phyloP scores from a whole-genome alignment of 2,888 invertebrate genomes.

The Eupithecia centaureata region DNA sequence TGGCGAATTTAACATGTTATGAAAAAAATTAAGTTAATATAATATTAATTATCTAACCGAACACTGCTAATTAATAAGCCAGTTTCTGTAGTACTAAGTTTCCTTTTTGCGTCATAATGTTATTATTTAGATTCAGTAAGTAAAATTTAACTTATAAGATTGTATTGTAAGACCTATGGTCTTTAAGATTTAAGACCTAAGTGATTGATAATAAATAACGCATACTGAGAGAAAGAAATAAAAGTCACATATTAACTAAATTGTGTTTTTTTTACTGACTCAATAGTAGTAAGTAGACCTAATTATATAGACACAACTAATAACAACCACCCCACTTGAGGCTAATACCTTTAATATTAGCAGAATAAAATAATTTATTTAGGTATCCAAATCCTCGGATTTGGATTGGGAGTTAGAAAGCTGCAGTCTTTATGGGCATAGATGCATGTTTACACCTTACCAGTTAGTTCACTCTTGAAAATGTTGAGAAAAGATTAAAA shows the following conservation, averaged over 20 bases:
- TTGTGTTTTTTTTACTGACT: constrained; percentile 20
- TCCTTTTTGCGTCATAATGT: constrained; percentile 6
- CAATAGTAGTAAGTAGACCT: no score
- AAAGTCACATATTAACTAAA: constrained; percentile 26
- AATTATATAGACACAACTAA: neutral
- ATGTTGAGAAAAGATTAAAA: no score
- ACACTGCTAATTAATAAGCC: constrained; percentile 22
- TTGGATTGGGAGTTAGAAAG: no score
- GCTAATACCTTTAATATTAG: no score
- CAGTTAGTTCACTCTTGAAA: no score
- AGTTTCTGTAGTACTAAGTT: constrained; percentile 13
- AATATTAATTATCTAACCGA: constrained; percentile 2
- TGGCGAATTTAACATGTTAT: neutral
- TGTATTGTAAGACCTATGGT: constrained; percentile 76
- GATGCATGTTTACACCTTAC: no score
- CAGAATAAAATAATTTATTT: no score
- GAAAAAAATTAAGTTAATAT: no score
- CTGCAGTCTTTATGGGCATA: no score
- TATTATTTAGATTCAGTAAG: constrained; percentile 11
- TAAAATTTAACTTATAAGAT: constrained; percentile 34
- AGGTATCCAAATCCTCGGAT: no score
- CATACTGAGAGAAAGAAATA: constrained; percentile 47
- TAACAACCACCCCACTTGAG: neutral
- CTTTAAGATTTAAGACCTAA: constrained; percentile 70
- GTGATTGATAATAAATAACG: constrained; percentile 41